A percentile compares a stretch with the other conserved stretches of the same genome.
Evolutionary conservation across 2,888 invertebrate genomes (phyloP).

Genomic region (Meiosimyza platycephala): DNA sequence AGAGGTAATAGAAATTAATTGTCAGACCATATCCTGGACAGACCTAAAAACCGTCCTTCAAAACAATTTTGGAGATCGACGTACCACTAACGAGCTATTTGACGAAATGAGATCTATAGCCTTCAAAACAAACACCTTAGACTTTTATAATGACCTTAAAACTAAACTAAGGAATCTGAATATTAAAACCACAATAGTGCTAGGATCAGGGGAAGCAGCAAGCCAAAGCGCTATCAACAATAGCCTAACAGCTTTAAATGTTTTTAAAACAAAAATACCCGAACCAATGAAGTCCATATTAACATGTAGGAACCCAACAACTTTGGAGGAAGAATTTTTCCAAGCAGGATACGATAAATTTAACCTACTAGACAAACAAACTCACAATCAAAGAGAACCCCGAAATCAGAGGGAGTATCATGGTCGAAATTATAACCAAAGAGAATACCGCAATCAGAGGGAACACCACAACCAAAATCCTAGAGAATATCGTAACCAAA

Average conservation of each 20-base stretch:
- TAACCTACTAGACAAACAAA: no score
- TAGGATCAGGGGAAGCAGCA: neutral
- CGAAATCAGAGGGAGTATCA: no score
- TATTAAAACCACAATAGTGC: neutral
- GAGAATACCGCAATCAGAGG: no score
- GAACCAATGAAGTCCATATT: neutral
- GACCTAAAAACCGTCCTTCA: neutral
- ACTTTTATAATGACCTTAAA: constrained; percentile 14
- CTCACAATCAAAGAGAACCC: no score
- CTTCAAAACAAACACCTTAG: constrained; percentile 3
- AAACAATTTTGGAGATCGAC: constrained; percentile 12
- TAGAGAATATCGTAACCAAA: no score
- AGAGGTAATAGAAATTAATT: neutral
- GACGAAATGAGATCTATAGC: neutral
- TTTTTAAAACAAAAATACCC: neutral
- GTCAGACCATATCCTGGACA: neutral
- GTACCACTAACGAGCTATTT: constrained; percentile 4
- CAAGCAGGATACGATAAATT: neutral
- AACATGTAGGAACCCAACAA: neutral
- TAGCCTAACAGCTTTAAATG: neutral
- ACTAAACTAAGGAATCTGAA: neutral
- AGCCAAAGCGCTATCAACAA: neutral
- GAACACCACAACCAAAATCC: no score
- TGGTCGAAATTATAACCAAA: no score
- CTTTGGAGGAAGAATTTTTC: neutral